Conservation (phyloP, 2,888 invertebrate species). For the Mimumesa dahlbomi region DNA sequence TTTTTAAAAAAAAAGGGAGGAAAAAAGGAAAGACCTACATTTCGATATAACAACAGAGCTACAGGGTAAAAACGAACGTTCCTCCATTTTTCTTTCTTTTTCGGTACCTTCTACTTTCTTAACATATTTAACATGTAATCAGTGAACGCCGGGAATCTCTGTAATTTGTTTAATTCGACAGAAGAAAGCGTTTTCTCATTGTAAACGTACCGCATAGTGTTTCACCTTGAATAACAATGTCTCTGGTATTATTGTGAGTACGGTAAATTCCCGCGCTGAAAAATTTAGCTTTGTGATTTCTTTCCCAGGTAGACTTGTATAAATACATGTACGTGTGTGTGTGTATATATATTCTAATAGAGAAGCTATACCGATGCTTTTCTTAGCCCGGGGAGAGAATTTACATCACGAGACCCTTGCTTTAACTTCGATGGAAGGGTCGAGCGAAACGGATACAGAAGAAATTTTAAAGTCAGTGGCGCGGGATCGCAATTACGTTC, state of each 20-base stretch:
- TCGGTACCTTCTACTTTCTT: not conserved
- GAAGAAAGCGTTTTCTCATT: slow-evolving; percentile 7
- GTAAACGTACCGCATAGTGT: not conserved
- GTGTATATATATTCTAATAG: too few species aligned
- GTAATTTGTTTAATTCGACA: slow-evolving; percentile 7
- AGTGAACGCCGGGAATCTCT: too few species aligned
- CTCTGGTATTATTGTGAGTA: not conserved
- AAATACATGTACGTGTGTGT: too few species aligned
- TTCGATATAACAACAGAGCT: slow-evolving; percentile 8
- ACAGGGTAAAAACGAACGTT: not conserved
- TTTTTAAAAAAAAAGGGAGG: not conserved
- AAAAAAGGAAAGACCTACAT: not conserved
- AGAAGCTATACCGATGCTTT: too few species aligned
- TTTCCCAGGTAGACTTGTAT: not conserved
- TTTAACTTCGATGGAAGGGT: slow-evolving; percentile 20
- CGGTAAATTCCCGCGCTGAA: not conserved
- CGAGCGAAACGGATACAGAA: slow-evolving; percentile 16
- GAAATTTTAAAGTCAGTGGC: slow-evolving; percentile 12
- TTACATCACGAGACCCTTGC: slow-evolving; percentile 36
- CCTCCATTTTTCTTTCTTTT: not conserved
- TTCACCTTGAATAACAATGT: slow-evolving; percentile 13
- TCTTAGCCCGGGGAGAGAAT: slow-evolving; percentile 11
- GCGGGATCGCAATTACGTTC: slow-evolving; percentile 51
- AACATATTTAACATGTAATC: too few species aligned
- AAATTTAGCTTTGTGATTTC: slow-evolving; percentile 6